Evolutionary conservation across 2,113 vertebrate genomes (phyloP).

Genomic region (Lipophrys pholis): DNA sequence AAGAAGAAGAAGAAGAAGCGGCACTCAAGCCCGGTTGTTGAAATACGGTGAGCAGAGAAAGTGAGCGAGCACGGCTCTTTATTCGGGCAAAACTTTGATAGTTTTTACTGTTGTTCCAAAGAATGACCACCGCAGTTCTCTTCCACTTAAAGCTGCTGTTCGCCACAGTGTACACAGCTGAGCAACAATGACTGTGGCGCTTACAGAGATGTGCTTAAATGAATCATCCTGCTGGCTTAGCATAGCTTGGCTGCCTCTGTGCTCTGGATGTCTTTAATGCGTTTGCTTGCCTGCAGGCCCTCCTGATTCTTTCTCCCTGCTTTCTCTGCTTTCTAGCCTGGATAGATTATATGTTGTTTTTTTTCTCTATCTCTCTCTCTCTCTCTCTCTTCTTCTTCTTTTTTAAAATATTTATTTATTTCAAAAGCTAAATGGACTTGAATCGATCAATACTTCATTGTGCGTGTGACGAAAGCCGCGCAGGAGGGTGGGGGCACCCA

Average conservation of each 20-base stretch:
- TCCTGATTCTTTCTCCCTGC: constrained; percentile 67
- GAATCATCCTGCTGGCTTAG: constrained; percentile 84
- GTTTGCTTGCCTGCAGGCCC: constrained; percentile 80
- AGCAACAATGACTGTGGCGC: constrained; percentile 71
- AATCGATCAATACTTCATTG: constrained; percentile 85
- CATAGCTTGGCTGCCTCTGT: constrained; percentile 81
- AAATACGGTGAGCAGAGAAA: constrained; percentile 46
- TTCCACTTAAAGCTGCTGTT: constrained; percentile 65
- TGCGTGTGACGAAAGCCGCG: constrained; percentile 78
- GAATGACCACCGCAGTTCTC: constrained; percentile 68
- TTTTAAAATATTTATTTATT: constrained; percentile 67
- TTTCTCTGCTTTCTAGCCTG: constrained; percentile 74
- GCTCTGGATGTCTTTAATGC: constrained; percentile 79
- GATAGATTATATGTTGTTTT: constrained; percentile 73
- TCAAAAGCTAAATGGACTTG: constrained; percentile 83
- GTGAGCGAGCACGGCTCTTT: constrained; percentile 35
- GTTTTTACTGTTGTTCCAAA: constrained; percentile 67
- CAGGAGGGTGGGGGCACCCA: constrained; percentile 55
- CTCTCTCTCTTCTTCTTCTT: constrained; percentile 4
- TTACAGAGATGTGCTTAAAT: constrained; percentile 83
- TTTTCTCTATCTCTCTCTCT: not conserved
- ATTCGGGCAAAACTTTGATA: constrained; percentile 64
- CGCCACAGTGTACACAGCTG: constrained; percentile 59
- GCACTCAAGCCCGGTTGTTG: constrained; percentile 40
- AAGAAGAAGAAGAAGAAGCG: constrained; percentile 9